A percentile compares a stretch with the other conserved stretches of the same genome.
phyloP scores from a whole-genome alignment of 2,888 invertebrate genomes.

The Stenodema calcarata region DNA sequence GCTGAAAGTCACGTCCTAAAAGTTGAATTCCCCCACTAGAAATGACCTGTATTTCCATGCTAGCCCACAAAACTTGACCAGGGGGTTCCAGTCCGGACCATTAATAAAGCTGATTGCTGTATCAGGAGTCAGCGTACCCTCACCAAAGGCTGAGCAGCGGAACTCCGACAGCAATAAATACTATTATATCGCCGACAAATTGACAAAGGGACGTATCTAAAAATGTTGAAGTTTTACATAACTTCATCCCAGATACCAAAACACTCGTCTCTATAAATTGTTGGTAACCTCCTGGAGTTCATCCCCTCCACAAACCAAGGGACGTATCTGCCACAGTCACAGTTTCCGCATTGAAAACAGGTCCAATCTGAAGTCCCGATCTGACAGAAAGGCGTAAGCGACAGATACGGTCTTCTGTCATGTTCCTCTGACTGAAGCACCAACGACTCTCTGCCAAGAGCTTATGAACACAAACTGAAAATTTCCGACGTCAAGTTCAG shows the following conservation, averaged over 20 bases:
- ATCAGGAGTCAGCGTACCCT: too few relatives aligned
- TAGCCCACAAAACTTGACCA: too few relatives aligned
- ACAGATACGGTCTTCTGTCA: neutral
- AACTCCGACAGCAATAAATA: too few relatives aligned
- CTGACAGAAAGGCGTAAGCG: neutral
- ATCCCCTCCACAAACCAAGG: too few relatives aligned
- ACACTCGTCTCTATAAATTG: neutral
- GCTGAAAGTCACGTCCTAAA: too few relatives aligned
- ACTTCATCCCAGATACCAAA: neutral
- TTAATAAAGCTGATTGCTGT: too few relatives aligned
- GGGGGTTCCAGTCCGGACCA: too few relatives aligned
- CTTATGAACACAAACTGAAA: neutral
- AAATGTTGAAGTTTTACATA: neutral
- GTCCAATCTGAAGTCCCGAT: neutral
- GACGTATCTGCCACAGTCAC: neutral
- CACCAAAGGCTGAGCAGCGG: too few relatives aligned
- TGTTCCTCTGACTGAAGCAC: neutral
- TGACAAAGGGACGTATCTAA: neutral
- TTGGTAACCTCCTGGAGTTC: neutral
- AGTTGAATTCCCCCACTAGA: too few relatives aligned
- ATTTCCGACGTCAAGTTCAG: too few relatives aligned
- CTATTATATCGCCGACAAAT: neutral
- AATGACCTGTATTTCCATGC: too few relatives aligned
- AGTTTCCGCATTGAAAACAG: neutral
- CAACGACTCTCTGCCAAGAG: neutral